Base-by-base conservation (phyloP, 2,888 invertebrate species). In the Blastobasis adustella region DNA sequence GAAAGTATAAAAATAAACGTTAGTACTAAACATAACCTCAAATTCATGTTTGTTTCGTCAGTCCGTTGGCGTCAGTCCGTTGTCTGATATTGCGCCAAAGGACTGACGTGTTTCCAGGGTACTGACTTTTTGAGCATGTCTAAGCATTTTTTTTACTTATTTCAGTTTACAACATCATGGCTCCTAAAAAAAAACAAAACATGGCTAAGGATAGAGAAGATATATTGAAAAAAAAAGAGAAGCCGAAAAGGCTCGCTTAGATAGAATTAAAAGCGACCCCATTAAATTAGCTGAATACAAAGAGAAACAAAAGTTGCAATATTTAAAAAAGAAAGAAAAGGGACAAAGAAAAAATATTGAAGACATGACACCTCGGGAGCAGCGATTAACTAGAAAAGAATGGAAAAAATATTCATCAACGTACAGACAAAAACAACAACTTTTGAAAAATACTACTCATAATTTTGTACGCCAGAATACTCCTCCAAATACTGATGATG, bases 321-420 rank as follows among this genome's bases (percentile, higher is more conserved):
- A 53, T 52, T 43, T 51, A 48, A 48, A 54, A 7, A 54, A 47
- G 49, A 56, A 51, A 37, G 47, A 50, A 49, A 56, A 58, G 47
- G 54, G 54, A 36, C 51, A 53, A 52, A 49, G 48, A 49, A 57
- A 51, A 45, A 46, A 47, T 36, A 43, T 57, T 40, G 45, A 49
- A 10, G 54, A 58, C 52, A 58, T 56, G 56, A 55, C 51, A 50
- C 47, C 51, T 53, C 54, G 54, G 46, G 57, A 57, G 52, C 48
- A 57, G 53, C 55, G 53, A 49, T 49, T 46, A 43, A 37, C 52
- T 41, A 60, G 49, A 53, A 60, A 55, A 57, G 53, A 46, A 55
- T 60, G 56, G 56, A 58, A 54, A 50, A 23, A 23, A 23, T 23
- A 23, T 23, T 23, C 23, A 23, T 23, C 23, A 23, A 23, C 23